Evolutionary conservation across 1,140 invertebrate genomes (phyloP).

Genomic region (Leptinotarsa texana): DNA sequence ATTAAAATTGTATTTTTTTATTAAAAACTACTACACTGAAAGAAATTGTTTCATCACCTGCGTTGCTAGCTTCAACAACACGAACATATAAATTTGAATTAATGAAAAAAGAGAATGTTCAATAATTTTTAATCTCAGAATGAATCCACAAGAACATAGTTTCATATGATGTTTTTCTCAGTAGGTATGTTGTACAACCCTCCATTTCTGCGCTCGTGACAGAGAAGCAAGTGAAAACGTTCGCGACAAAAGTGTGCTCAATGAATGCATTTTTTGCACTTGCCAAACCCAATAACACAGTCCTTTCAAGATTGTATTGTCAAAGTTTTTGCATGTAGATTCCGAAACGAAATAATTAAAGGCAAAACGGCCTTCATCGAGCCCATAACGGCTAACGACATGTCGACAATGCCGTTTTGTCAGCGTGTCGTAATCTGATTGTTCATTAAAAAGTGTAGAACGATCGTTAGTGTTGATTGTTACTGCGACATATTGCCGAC

Average conservation of each 20-base stretch:
- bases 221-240: neutral
- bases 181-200: neutral
- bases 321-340: constrained; percentile 18
- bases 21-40: too few species aligned
- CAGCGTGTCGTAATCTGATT: constrained; percentile 38
- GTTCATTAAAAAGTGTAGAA: constrained; percentile 41
- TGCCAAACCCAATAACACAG: constrained; percentile 10
- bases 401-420: constrained; percentile 28
- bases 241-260: constrained; percentile 21
- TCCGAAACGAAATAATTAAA: constrained; percentile 28
- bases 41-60: too few species aligned
- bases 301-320: constrained; percentile 22
- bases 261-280: constrained; percentile 18
- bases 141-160: too few species aligned
- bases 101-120: too few species aligned
- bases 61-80: too few species aligned
- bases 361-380: constrained; percentile 26
- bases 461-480: constrained; percentile 41
- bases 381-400: constrained; percentile 27
- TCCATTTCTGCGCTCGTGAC: neutral
- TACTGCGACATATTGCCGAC: constrained; percentile 27
- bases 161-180: too few species aligned
- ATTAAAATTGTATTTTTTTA: too few species aligned
- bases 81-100: too few species aligned
- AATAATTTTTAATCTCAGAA: too few species aligned